Conservation (phyloP, 2,113 vertebrate species). For the Cavia porcellus region DNA sequence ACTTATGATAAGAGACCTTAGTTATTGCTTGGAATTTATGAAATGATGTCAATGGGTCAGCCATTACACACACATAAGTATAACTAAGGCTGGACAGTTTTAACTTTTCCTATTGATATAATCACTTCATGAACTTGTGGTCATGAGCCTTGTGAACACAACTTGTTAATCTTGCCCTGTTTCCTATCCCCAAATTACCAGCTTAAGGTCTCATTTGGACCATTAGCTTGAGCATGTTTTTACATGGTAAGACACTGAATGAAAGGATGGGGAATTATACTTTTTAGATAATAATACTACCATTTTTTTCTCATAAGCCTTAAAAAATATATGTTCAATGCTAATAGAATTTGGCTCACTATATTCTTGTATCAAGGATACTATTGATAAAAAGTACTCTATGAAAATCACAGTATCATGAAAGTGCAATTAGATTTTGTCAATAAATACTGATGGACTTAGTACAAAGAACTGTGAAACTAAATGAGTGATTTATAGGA, state of each 20-base stretch:
- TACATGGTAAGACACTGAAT: constrained; percentile 40
- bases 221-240: constrained; percentile 43
- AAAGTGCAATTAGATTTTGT: neutral
- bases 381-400: constrained; percentile 12
- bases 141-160: neutral
- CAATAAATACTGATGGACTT: constrained; percentile 37
- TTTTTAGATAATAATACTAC: neutral
- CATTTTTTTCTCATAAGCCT: constrained; percentile 33
- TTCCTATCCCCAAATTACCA: constrained; percentile 20
- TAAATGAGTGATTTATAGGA: constrained; percentile 25
- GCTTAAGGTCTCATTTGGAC: neutral
- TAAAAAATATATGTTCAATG: constrained; percentile 29
- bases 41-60: neutral
- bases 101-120: neutral
- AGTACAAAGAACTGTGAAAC: neutral
- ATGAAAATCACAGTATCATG: constrained; percentile 30
- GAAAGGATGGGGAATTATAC: neutral
- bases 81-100: neutral
- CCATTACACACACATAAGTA: neutral
- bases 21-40: neutral
- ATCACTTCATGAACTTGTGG: neutral
- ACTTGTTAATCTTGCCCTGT: neutral
- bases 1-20: neutral
- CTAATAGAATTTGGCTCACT: constrained; percentile 51
- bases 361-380: neutral